phyloP scores from a whole-genome alignment of 2,113 vertebrate species.

The Gymnocephalus cernua region DNA sequence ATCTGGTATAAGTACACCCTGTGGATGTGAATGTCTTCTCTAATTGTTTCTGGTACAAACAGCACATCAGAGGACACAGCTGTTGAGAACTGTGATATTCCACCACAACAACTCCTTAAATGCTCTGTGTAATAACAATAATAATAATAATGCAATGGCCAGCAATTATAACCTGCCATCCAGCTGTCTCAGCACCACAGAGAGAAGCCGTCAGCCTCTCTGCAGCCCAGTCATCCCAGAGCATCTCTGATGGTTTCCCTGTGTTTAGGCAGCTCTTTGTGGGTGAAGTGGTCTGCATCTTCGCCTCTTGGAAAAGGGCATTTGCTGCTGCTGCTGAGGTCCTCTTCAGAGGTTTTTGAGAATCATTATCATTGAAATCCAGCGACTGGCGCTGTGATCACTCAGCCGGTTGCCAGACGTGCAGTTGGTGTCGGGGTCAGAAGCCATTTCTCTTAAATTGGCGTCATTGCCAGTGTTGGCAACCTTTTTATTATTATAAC shows the following conservation, averaged over 20 bases:
- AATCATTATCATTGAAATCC: constrained; percentile 36
- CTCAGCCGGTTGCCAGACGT: constrained; percentile 26
- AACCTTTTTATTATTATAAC: not conserved
- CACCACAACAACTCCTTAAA: constrained; percentile 42
- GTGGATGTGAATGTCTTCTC: constrained; percentile 4
- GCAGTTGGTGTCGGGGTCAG: constrained; percentile 41
- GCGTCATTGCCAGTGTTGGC: not conserved
- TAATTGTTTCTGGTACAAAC: constrained; percentile 21
- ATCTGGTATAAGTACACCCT: constrained; percentile 7
- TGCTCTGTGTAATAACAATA: constrained; percentile 48
- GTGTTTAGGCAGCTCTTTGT: constrained; percentile 47
- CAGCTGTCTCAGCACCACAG: constrained; percentile 68
- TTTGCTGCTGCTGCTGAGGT: not conserved
- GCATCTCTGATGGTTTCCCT: constrained; percentile 46
- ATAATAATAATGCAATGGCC: constrained; percentile 52
- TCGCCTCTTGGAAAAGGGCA: constrained; percentile 25
- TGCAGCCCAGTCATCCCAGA: constrained; percentile 41
- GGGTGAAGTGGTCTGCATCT: constrained; percentile 42
- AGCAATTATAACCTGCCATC: constrained; percentile 52
- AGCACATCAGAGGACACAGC: constrained; percentile 52
- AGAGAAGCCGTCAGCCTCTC: constrained; percentile 33
- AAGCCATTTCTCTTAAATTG: constrained; percentile 13
- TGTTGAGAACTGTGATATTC: constrained; percentile 51
- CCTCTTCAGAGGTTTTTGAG: constrained; percentile 17
- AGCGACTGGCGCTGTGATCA: constrained; percentile 49